These are phyloP conservation scores for Zosterops borbonicus DNA, from an alignment of 2,113 vertebrate genomes.

Conservation along the genomic window DNA sequence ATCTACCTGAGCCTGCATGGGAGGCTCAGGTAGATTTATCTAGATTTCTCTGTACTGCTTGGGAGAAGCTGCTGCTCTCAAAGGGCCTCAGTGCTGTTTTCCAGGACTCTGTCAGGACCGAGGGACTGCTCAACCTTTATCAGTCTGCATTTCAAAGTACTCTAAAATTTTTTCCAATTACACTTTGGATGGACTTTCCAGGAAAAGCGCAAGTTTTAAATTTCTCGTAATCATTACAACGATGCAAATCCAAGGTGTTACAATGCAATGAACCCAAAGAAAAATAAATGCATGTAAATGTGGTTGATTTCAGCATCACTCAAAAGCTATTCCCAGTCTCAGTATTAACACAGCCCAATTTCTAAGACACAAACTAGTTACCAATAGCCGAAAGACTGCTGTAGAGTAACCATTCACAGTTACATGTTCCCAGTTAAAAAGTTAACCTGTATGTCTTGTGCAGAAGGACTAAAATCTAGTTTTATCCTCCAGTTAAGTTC, in stretches of 20 bases:
- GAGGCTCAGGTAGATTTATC: neutral
- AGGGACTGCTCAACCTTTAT: neutral
- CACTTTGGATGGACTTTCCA: neutral
- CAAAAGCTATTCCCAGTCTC: neutral
- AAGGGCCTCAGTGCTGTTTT: neutral
- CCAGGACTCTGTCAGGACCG: neutral
- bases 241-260: neutral
- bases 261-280: neutral
- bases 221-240: neutral
- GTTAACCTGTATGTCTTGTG: neutral
- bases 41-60: neutral
- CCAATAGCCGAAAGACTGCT: neutral
- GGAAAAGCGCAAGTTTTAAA: neutral
- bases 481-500: neutral
- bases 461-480: neutral
- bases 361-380: neutral
- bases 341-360: neutral
- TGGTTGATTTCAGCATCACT: neutral
- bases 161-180: neutral
- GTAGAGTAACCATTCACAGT: neutral
- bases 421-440: neutral
- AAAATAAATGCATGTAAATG: neutral
- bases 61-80: neutral
- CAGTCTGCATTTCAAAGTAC: neutral
- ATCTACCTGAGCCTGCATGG: neutral